Evolutionary conservation across 2,797 vertebrate genomes (phyloP), one percentile per base, ranked within the genome.

Genomic region (Tenualosa ilisha): DNA sequence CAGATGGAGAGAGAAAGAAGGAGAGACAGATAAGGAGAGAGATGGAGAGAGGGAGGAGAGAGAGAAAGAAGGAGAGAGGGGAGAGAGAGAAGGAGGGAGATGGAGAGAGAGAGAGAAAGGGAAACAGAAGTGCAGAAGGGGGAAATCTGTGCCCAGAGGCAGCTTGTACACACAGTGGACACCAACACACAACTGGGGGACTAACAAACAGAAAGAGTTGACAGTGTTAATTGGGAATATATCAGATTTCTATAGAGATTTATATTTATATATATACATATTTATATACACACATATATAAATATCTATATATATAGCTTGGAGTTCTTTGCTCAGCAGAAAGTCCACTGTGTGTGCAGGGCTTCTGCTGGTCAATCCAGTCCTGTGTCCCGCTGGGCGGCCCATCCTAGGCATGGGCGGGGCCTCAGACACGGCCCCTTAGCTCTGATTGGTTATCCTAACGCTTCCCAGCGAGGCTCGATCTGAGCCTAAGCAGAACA

Each of bases 201-300:
- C 85, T 51, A 85, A 81, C 90, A 91, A 92, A 94, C 93, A 89
- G 86, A 92, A 93, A 92, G 94, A 92, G 92, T 90, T 93, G 92
- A 94, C 91, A 91, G 91, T 92, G 91, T 93, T 93, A 93, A 94
- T 93, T 93, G 94, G 93, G 92, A 95, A 93, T 93, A 93, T 94
- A 92, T 92, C 91, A 89, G 93, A 92, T 92, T 87, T 91, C 91
- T 93, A 92, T 93, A 49, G 91, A 90, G 89, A 86, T 90, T 88
- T 89, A 85, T 89, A 85, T 85, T 89, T 84, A 91, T 86, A 89
- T 86, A 84, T 86, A 88, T 84, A 91, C 84, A 91, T 40, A 88
- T 82, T 89, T 85, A 82, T 85, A 91, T 82, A 91, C 79, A 92
- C 40, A 87, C 26, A 85, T 20, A 88, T 22, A 84, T 86, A 79